Evolutionary conservation across 2,797 vertebrate species (phyloP), one percentile per base, ranked within the genome.

Genomic region (Pelodytes ibericus): DNA sequence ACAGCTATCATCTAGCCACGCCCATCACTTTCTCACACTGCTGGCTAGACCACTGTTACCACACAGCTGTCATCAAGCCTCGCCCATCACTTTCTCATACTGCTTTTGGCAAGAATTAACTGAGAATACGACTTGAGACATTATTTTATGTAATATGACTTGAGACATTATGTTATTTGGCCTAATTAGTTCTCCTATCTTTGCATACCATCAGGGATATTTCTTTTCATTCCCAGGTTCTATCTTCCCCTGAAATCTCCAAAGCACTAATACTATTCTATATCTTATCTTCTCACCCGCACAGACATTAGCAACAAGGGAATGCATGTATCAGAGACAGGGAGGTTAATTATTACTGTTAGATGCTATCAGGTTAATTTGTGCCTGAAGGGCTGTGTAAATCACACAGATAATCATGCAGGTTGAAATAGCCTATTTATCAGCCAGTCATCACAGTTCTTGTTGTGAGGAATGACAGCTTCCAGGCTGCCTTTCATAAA

Each of bases 311-410:
- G 22, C 49, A 53, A 53, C 49, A 53, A 2, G 49, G 49, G 49
- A 53, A 13, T 44, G n/a, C 49, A 7, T 53, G 11, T 53, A 53
- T 53, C 49, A 53, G 49, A 7, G 24, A 53, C 10, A 16, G n/a
- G 11, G 24, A 53, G 49, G 49, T 53, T 53, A 53, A 53, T 53
- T 53, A 53, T 53, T 53, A 53, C 49, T 22, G 49, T 22, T 53
- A 53, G 49, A 53, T 53, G 49, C 11, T 53, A 25, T 53, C 49
- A 53, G 49, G 49, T 53, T 53, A 53, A 53, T 53, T 53, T 53
- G 49, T 53, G 49, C 49, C n/a, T 53, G 22, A 53, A 53, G 49
- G 49, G 49, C 22, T 53, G n/a, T 22, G 49, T 22, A 22, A 24
- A 5, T 53, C 49, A 22, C 20, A 53, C 16, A 24, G 20, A n/a